Evolutionary conservation across 2,113 vertebrate genomes (phyloP).

Genomic region (Caranx melampygus): DNA sequence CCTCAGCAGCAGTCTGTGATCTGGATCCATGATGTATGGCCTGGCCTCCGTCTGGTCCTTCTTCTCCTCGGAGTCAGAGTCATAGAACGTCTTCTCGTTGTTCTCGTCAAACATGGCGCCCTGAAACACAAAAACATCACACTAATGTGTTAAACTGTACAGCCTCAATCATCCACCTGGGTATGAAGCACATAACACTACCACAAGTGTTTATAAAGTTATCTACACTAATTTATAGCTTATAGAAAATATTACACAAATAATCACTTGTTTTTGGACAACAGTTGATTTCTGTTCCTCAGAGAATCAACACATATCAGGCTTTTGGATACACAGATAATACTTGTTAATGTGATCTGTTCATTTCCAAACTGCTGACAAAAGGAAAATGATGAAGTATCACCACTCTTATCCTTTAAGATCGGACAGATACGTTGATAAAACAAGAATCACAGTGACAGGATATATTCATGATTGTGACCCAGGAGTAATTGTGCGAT

Average conservation of each 20-base stretch:
- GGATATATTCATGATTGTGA: not conserved
- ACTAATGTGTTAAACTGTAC: not conserved
- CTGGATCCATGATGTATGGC: slow-evolving; percentile 93
- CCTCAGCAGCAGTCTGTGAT: slow-evolving; percentile 92
- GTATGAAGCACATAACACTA: not conserved
- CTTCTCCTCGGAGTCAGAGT: slow-evolving; percentile 89
- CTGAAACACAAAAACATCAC: slow-evolving; percentile 77
- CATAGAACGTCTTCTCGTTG: slow-evolving; percentile 89
- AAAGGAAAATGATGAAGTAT: not conserved
- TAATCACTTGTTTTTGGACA: too few species aligned
- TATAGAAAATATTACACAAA: not conserved
- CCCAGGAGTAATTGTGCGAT: not conserved
- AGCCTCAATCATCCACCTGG: not conserved
- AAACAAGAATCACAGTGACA: not conserved
- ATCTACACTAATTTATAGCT: too few species aligned
- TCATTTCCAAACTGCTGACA: not conserved
- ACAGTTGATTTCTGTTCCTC: not conserved
- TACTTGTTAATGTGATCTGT: not conserved
- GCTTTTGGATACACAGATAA: not conserved
- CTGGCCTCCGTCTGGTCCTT: slow-evolving; percentile 76
- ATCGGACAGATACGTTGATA: not conserved
- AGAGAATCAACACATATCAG: not conserved
- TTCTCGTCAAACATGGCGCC: slow-evolving; percentile 84
- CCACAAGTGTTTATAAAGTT: too few species aligned
- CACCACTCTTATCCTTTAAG: not conserved